Conservation (phyloP, 2,113 vertebrate genomes). For the Ursus arctos region DNA sequence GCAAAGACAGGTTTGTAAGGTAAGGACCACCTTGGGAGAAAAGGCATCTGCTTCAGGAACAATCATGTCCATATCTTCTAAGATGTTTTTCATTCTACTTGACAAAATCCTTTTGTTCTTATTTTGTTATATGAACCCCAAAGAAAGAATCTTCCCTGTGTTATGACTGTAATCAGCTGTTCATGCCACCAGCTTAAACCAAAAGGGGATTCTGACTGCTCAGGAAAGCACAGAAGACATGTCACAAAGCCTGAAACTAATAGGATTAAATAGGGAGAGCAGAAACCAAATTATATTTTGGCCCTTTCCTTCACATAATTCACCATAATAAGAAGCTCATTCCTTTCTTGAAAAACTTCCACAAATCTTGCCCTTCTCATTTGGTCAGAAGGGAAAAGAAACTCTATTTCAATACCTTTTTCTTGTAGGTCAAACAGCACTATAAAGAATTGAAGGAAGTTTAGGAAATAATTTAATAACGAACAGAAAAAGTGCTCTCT, state of each 20-base stretch:
- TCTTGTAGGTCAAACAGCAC: constrained; percentile 69
- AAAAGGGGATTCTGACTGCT: background rate
- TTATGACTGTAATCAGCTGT: background rate
- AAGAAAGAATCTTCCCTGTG: background rate
- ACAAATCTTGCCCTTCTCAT: constrained; percentile 59
- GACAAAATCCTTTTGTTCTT: background rate
- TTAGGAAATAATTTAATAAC: constrained; percentile 76
- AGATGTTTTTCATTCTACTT: constrained; percentile 13
- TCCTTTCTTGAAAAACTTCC: constrained; percentile 59
- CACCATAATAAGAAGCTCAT: background rate
- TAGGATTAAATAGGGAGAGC: background rate
- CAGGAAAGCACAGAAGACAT: background rate
- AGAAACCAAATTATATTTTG: constrained; percentile 56
- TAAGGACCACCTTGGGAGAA: background rate
- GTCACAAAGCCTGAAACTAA: background rate
- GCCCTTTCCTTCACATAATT: constrained; percentile 40
- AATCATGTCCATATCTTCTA: background rate
- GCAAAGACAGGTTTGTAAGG: background rate
- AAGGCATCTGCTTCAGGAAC: background rate
- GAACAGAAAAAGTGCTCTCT: constrained; percentile 58
- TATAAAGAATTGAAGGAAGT: constrained; percentile 65
- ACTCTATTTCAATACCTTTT: constrained; percentile 55
- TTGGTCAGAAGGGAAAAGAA: constrained; percentile 62
- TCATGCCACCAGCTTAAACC: background rate
- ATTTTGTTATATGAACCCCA: background rate